Evolutionary conservation across 2,888 invertebrate species (phyloP), one percentile per base, ranked within the genome.

Genomic region (Rhingia campestris): DNA sequence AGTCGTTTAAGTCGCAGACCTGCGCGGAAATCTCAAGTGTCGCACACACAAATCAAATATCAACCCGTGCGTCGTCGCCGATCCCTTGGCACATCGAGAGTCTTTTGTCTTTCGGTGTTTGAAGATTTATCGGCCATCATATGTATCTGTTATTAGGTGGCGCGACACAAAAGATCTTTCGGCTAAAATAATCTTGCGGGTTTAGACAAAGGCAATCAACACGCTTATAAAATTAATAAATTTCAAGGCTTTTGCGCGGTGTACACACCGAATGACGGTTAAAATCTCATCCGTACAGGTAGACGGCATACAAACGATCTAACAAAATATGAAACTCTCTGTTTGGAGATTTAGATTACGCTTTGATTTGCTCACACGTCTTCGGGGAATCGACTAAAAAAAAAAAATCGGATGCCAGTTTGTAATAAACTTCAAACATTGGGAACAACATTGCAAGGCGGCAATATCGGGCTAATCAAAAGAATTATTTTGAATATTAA

Each of bases 121-220:
- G 22, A 35, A 73, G 82, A 84, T 84, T 84, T 84, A 84, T 84
- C 59, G 74, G 14, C 84, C 80, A 84, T 84, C 84, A 80, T 80
- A 80, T 69, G 84, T 84, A 84, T 84, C 84, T 84, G 84, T 84
- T 84, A 84, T 84, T 80, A 84, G 84, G 84, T 84, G 84, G 84
- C 84, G 84, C 84, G 84, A 84, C 84, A 84, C 80, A 84, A 74
- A 80, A 80, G 58, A 70, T 59, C 61, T 70, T 51, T 67, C 47
- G 61, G 33, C 63, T 41, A 58, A 22, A 77, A 63, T 56, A 56
- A 67, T 61, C 73, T 47, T 9, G 63, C 82, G 82, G 82, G 51
- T 61, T 67, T 63, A 45, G 43, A 84, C 84, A 84, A 84, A 84
- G 84, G 69, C 80, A 84, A 69, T 80, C 84, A 84, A 59, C 80